Evolutionary conservation across 2,797 vertebrate species (phyloP), one percentile per base, ranked within the genome.

Genomic region (Lindbergichthys nudifrons): DNA sequence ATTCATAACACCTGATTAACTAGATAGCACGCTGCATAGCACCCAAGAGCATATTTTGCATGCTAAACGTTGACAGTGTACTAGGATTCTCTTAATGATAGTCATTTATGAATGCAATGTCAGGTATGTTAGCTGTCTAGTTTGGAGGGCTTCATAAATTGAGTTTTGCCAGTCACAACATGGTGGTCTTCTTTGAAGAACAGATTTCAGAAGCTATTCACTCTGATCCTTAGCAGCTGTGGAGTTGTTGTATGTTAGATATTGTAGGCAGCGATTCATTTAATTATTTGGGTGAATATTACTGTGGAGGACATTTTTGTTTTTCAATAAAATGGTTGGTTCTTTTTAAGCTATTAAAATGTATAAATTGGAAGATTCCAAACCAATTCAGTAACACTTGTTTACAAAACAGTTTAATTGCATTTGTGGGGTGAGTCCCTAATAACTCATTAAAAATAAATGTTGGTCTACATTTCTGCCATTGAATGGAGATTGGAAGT

Each of bases 1-100:
- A 66, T 54, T 77, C 36, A 73, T 71, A 68, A 66, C 56, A 72
- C 23, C 53, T 76, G 58, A 77, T 78, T 76, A 78, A 61, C 36
- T 47, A 68, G 46, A 78, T 64, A 42, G 46, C 69, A 73, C 79
- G 61, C 46, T 57, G 56, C 60, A 51, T 32, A 73, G 71, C 65
- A 72, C 39, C 43, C 39, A 12, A 32, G 43, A 79, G 41, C 61
- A 65, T 26, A 61, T 32, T 51, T 48, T 54, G 52, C 30, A 63
- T 69, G 12, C 65, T 30, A 48, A 77, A 13, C 10, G 12, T 43
- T 47, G 53, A 80, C 68, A 41, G 46, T 70, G 14, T 57, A 48
- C 36, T 63, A 64, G n/a, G 23, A 75, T 60, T 70, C 0, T 52
- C 66, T 53, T 57, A 63, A 75, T 63, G 14, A 51, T 23, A 32